These are phyloP conservation scores for Pteromalus puparum DNA, from an alignment of 1,140 invertebrate species.

Conservation along the genomic window DNA sequence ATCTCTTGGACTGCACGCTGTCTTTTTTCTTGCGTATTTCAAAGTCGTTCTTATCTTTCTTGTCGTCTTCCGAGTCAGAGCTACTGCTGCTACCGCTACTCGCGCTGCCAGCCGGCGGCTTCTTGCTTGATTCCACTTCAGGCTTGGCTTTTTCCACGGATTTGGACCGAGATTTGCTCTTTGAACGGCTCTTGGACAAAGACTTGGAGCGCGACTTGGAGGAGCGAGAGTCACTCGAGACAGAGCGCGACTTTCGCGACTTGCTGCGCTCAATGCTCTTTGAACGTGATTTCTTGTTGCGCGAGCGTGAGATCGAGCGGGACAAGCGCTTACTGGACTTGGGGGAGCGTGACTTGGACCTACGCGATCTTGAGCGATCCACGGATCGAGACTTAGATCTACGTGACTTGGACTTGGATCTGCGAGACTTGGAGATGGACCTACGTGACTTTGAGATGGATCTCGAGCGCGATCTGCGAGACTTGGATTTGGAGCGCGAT, in stretches of 20 bases:
- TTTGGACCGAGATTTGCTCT: constrained; percentile 70
- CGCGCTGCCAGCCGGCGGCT: constrained; percentile 66
- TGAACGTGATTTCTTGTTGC: constrained; percentile 68
- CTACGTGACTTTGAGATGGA: constrained; percentile 65
- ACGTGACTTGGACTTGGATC: constrained; percentile 66
- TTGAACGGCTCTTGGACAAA: constrained; percentile 50
- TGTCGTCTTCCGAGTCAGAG: constrained; percentile 69
- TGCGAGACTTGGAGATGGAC: constrained; percentile 64
- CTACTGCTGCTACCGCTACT: constrained; percentile 71
- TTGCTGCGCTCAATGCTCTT: constrained; percentile 70
- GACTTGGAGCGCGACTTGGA: constrained; percentile 70
- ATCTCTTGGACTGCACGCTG: constrained; percentile 87
- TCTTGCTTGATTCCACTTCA: constrained; percentile 66
- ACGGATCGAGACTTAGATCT: constrained; percentile 62
- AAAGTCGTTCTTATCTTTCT: constrained; percentile 81
- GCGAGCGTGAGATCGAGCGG: constrained; percentile 60
- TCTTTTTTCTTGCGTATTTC: constrained; percentile 86
- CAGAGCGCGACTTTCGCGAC: constrained; percentile 68
- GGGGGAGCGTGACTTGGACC: constrained; percentile 63
- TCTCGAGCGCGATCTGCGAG: constrained; percentile 58
- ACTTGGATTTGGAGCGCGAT: constrained; percentile 63
- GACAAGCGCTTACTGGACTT: constrained; percentile 66
- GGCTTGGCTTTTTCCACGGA: constrained; percentile 73
- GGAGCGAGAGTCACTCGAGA: constrained; percentile 68
- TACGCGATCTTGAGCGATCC: constrained; percentile 59